Evolutionary conservation across 2,888 invertebrate species (phyloP), one percentile per base, ranked within the genome.

Genomic region (Chesias legatella): DNA sequence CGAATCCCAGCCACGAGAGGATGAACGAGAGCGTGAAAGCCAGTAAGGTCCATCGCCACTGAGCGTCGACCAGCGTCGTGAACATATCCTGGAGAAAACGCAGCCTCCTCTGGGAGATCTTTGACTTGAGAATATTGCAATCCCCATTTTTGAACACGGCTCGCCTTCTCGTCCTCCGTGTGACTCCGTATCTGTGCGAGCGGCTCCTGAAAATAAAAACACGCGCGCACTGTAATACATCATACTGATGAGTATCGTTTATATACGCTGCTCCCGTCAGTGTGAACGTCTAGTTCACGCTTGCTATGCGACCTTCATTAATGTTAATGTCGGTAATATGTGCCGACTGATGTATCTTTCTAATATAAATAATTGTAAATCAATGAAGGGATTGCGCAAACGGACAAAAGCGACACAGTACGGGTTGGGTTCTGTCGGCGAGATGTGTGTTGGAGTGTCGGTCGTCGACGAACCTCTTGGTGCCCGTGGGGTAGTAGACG

Each of bases 71-170:
- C 63, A 98, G 88, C 0, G 95, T 96, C 13, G 95, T 96, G 80
- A 96, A 96, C 63, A 94, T 91, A 73, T 95, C 95, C 72, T 94
- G 93, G 33, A 94, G 90, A 66, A 93, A 95, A 28, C 94, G 92
- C 48, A 95, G 72, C 27, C 94, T 90, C 26, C 94, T 89, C 58
- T 95, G 94, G 31, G 96, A 94, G 67, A 98, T 93, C 65, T 91
- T 90, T 46, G 97, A 96, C 75, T 97, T 97, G 57, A 96, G 92
- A 44, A 98, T 95, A 82, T 99, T 99, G 86, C 97, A 97, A 69
- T 98, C 97, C 31, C 98, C 98, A 88, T 96, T 98, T 83, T 98
- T 98, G 70, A 96, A 92, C 37, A 98, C 94, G 0, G 98, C 95
- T 17, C 98, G 90, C 49, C 94, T 90, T 27, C 95, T 92, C 35